Evolutionary conservation across 2,113 vertebrate genomes (phyloP).

Genomic region (Pluvialis apricaria): DNA sequence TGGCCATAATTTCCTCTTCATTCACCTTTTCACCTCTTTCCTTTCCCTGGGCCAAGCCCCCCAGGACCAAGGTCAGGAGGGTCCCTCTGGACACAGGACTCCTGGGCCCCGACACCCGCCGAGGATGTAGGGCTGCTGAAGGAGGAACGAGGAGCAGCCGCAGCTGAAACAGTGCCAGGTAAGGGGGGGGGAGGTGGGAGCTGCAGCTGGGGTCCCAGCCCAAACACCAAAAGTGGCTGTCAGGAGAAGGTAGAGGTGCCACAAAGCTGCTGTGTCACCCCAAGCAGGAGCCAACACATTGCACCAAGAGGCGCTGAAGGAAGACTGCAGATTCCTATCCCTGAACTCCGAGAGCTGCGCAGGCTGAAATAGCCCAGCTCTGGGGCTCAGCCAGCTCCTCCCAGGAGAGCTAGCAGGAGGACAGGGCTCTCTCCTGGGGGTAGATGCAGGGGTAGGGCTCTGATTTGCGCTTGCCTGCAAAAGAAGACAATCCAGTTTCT

Average conservation of each 20-base stretch:
- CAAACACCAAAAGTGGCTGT: not conserved
- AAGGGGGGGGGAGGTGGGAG: not conserved
- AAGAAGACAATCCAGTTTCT: not conserved
- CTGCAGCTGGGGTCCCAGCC: not conserved
- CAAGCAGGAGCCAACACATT: not conserved
- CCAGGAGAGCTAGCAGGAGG: accelerated
- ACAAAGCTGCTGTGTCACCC: not conserved
- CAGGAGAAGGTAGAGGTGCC: not conserved
- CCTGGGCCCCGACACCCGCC: not conserved
- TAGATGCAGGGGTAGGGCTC: not conserved
- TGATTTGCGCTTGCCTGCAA: not conserved
- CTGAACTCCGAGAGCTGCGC: not conserved
- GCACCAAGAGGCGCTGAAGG: not conserved
- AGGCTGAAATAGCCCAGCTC: not conserved
- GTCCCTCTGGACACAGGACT: not conserved
- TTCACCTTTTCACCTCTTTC: accelerated
- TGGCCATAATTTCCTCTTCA: not conserved
- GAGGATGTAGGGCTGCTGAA: not conserved
- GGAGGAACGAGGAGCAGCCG: accelerated
- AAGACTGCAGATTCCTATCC: not conserved
- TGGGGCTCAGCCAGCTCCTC: not conserved
- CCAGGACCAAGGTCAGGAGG: not conserved
- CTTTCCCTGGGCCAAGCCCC: not conserved
- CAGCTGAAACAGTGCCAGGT: not conserved
- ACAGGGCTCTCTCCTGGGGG: not conserved